Conservation (phyloP, 2,113 vertebrate genomes). For the Danionella cerebrum region DNA sequence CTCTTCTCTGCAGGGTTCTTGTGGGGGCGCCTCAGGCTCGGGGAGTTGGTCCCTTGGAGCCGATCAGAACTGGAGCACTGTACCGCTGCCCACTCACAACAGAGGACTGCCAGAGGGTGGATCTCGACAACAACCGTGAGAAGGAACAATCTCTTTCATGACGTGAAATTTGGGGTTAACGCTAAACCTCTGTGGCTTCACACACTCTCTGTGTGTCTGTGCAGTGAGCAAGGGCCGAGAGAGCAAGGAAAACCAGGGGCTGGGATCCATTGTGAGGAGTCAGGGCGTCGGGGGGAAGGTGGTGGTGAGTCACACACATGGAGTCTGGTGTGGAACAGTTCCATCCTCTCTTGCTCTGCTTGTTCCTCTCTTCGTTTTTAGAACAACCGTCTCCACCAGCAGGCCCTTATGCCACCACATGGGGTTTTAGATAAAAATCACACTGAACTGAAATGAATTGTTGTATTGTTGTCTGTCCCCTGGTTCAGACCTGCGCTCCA, state of each 20-base stretch:
- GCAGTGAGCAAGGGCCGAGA: slow-evolving; percentile 69
- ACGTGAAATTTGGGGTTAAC: no score
- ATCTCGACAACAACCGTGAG: slow-evolving; percentile 80
- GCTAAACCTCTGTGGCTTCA: no score
- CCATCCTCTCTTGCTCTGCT: no score
- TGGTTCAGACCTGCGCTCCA: slow-evolving; percentile 81
- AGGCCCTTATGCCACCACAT: no score
- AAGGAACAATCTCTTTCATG: no score
- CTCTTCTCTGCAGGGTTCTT: slow-evolving; percentile 67
- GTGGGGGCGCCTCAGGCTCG: slow-evolving; percentile 81
- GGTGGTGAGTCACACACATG: slow-evolving; percentile 70
- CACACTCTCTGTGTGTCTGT: no score
- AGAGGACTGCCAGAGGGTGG: slow-evolving; percentile 74
- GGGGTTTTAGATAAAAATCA: no score
- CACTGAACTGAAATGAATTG: no score
- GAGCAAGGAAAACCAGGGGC: slow-evolving; percentile 94
- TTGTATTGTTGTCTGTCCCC: not conserved
- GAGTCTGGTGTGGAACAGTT: not conserved
- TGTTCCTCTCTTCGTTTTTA: no score
- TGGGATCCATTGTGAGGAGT: slow-evolving; percentile 88
- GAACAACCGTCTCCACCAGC: no score
- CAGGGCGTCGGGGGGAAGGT: slow-evolving; percentile 89
- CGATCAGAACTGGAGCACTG: slow-evolving; percentile 79
- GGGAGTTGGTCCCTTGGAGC: slow-evolving; percentile 65
- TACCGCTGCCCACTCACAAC: slow-evolving; percentile 82